A percentile compares a stretch with the other conserved stretches of the same genome.
Conservation (phyloP, 2,888 invertebrate genomes). For the Drosophila glabriapex region DNA sequence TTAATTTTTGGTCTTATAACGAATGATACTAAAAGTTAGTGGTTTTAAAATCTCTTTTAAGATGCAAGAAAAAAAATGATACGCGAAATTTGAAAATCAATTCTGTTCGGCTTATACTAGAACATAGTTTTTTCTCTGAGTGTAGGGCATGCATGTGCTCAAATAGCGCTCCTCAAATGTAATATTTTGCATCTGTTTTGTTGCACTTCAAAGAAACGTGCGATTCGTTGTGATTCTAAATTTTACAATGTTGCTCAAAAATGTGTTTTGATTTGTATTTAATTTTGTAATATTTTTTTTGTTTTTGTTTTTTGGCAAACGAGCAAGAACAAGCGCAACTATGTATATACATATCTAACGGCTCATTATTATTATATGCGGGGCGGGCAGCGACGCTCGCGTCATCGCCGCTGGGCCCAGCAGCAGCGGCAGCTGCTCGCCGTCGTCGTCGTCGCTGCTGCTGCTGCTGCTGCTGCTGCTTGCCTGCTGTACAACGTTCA, state of each 20-base stretch:
- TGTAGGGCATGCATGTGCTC: background rate
- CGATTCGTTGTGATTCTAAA: background rate
- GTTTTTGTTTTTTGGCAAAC: constrained; percentile 37
- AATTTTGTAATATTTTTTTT: constrained; percentile 8
- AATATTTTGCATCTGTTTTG: constrained; percentile 5
- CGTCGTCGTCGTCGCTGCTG: constrained; percentile 25
- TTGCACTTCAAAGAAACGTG: constrained; percentile 25
- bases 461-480: constrained; percentile 52
- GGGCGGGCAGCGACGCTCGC: constrained; percentile 38
- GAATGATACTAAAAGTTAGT: background rate
- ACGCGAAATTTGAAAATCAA: background rate
- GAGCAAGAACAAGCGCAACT: background rate
- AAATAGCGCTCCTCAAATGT: background rate
- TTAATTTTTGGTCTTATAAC: background rate
- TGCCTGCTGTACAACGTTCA: constrained; percentile 36
- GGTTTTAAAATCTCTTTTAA: background rate
- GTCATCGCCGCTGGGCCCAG: constrained; percentile 42
- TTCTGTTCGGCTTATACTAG: background rate
- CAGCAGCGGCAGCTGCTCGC: constrained; percentile 42
- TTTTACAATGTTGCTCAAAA: constrained; percentile 20
- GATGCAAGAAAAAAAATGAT: background rate
- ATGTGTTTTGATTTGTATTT: constrained; percentile 33
- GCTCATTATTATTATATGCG: constrained; percentile 57
- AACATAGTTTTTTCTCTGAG: background rate
- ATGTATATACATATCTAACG: constrained; percentile 38